Conservation (phyloP, 2,113 vertebrate genomes). For the Mola mola region DNA sequence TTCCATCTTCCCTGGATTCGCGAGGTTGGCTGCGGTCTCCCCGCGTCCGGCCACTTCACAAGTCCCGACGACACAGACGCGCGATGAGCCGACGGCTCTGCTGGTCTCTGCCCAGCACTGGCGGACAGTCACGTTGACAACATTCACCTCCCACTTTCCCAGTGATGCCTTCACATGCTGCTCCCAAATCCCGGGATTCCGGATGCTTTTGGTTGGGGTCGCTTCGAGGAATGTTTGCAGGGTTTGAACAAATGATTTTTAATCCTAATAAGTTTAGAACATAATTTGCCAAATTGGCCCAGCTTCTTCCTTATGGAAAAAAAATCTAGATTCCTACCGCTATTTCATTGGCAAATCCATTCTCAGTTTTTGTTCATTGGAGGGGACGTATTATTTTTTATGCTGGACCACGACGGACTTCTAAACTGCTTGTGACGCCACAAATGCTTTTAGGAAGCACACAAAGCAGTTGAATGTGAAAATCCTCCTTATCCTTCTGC, state of each 20-base stretch:
- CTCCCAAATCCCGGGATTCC: conserved; percentile 11
- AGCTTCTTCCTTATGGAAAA: too few species aligned
- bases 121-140: conserved; percentile 79
- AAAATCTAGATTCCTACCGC: neutral
- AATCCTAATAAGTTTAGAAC: too few species aligned
- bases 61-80: conserved; percentile 41
- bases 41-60: conserved; percentile 51
- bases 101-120: conserved; percentile 46
- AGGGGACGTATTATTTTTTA: too few species aligned
- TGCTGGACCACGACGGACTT: too few species aligned
- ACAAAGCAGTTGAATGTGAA: too few species aligned
- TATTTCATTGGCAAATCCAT: neutral
- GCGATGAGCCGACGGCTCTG: conserved; percentile 32
- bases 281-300: too few species aligned
- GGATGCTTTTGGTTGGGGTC: too few species aligned
- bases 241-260: too few species aligned
- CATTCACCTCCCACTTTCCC: conserved; percentile 78
- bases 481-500: too few species aligned
- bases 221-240: too few species aligned
- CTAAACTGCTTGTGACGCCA: neutral
- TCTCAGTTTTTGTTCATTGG: neutral
- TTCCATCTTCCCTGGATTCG: conserved; percentile 52
- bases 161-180: conserved; percentile 55
- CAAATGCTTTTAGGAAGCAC: too few species aligned
- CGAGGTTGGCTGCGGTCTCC: conserved; percentile 32